These are phyloP conservation scores for Eublepharis macularius DNA, from an alignment of 2,113 vertebrate genomes.

Conservation along the genomic window DNA sequence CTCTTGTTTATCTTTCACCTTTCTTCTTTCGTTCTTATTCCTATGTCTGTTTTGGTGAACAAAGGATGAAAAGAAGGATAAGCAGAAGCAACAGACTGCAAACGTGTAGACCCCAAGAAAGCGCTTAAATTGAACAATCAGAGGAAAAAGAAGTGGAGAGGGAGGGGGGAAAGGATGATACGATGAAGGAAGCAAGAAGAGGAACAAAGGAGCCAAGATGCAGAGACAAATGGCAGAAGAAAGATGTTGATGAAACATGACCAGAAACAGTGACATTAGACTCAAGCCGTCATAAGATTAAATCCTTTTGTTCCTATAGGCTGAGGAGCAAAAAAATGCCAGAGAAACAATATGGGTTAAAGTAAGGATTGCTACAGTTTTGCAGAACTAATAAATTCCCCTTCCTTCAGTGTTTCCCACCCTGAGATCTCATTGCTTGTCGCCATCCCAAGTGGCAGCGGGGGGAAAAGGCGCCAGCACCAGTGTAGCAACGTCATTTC, in stretches of 20 bases:
- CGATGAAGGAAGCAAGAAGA: not conserved
- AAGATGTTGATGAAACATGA: not conserved
- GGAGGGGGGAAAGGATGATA: too few species aligned
- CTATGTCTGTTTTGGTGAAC: not conserved
- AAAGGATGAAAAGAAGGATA: not conserved
- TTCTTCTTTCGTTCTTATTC: not conserved
- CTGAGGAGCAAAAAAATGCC: too few species aligned
- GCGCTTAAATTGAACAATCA: not conserved
- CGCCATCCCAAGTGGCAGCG: too few species aligned
- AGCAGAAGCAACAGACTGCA: not conserved
- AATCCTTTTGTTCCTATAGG: not conserved
- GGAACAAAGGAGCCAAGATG: not conserved
- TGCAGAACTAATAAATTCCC: too few species aligned
- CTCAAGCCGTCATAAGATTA: not conserved
- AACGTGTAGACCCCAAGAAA: not conserved
- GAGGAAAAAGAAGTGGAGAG: not conserved
- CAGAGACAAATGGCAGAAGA: not conserved
- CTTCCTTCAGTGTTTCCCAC: too few species aligned
- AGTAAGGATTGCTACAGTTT: too few species aligned
- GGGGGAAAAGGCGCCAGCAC: too few species aligned
- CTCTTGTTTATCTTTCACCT: not conserved
- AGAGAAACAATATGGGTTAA: too few species aligned
- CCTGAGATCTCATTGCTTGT: too few species aligned
- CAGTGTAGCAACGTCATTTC: too few species aligned
- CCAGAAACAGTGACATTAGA: not conserved